Evolutionary conservation across 2,888 invertebrate species (phyloP).

Genomic region (Cheilosia vernalis): DNA sequence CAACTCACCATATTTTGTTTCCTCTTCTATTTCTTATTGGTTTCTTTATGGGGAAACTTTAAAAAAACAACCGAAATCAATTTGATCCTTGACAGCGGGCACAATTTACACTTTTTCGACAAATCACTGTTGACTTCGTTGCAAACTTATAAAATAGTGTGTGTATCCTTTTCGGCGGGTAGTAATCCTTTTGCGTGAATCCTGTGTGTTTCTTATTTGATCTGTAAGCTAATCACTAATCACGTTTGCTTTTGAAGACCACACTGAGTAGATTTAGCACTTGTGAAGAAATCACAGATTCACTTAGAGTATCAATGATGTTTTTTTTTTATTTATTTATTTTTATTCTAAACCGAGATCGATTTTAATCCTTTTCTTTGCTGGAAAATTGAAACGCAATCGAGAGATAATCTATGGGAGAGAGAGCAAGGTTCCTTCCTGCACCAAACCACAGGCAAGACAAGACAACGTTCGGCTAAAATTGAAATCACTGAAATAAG

Average conservation of each 20-base stretch:
- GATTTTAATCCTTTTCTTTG: background rate
- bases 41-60: constrained; percentile 1
- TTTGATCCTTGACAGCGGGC: constrained; percentile 2
- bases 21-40: background rate
- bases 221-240: constrained; percentile 25
- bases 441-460: constrained; percentile 64
- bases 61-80: constrained; percentile 15
- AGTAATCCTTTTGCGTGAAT: constrained; percentile 37
- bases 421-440: constrained; percentile 68
- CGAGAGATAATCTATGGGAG: constrained; percentile 47
- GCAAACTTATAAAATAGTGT: constrained; percentile 4
- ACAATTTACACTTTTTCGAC: constrained; percentile 41
- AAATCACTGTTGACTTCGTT: constrained; percentile 11
- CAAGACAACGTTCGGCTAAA: constrained; percentile 78
- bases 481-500: constrained; percentile 83
- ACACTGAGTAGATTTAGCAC: constrained; percentile 19
- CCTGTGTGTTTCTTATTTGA: constrained; percentile 14
- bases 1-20: constrained; percentile 65
- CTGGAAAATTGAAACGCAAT: constrained; percentile 9
- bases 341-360: constrained; percentile 41
- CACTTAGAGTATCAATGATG: constrained; percentile 30
- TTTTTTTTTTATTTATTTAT: constrained; percentile 1
- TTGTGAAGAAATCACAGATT: constrained; percentile 33
- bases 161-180: constrained; percentile 29
- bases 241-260: constrained; percentile 13